Conservation (phyloP, 2,888 invertebrate species). For the Parthenolecanium corni region DNA sequence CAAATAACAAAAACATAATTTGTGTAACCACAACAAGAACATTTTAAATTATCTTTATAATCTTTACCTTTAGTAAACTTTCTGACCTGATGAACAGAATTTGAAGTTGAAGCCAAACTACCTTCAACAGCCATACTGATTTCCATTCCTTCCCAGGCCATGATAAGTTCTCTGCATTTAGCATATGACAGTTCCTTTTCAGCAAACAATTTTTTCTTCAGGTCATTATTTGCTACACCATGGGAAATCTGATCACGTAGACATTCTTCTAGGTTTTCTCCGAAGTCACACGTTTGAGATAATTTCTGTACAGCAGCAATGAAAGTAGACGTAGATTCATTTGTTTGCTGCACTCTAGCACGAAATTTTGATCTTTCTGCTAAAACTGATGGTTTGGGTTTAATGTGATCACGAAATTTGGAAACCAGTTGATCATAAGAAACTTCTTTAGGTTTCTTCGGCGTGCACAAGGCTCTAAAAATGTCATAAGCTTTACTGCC, state of each 20-base stretch:
- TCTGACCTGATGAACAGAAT: too few relatives aligned
- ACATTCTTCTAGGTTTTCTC: not conserved
- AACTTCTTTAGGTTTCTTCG: not conserved
- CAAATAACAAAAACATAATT: too few relatives aligned
- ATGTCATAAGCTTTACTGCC: conserved; percentile 3
- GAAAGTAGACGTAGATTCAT: conserved; percentile 4
- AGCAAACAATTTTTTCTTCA: conserved; percentile 14
- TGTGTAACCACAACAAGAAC: too few relatives aligned
- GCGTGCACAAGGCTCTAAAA: not conserved
- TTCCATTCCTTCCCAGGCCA: conserved; percentile 3
- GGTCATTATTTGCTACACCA: not conserved
- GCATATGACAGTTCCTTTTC: conserved; percentile 1
- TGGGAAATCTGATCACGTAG: conserved; percentile 4
- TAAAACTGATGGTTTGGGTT: conserved; percentile 9
- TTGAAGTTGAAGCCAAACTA: too few relatives aligned
- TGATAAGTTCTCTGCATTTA: not conserved
- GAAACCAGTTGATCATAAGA: conserved; percentile 2
- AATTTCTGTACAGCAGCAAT: conserved; percentile 3
- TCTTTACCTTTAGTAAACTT: too few relatives aligned
- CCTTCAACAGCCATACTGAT: not conserved
- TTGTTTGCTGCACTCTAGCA: not conserved
- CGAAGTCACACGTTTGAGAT: not conserved
- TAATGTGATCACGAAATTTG: not conserved
- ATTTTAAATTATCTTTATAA: too few relatives aligned
- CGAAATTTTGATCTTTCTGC: conserved; percentile 2